phyloP scores from a whole-genome alignment of 2,113 vertebrate species.

The Diphyllodes magnificus region DNA sequence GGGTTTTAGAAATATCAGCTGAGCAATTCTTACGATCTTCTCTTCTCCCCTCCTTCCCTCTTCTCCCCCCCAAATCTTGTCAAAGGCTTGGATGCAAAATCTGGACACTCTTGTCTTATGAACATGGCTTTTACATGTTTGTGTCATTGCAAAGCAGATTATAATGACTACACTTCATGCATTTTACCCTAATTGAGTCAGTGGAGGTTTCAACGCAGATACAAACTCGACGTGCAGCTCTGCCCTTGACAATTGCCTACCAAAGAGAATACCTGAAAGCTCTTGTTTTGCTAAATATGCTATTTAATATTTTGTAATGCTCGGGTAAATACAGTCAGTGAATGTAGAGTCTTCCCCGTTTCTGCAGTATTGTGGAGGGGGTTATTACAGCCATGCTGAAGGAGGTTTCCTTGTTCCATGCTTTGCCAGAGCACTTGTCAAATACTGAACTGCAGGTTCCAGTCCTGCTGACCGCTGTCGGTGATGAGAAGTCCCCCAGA shows the following conservation, averaged over 20 bases:
- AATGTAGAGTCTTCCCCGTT: rapidly evolving
- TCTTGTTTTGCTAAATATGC: slow-evolving; percentile 17
- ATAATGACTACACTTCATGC: slow-evolving; percentile 33
- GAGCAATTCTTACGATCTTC: background rate
- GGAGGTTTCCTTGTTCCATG: background rate
- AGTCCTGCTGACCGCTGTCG: background rate
- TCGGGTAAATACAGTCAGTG: background rate
- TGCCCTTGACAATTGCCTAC: slow-evolving; percentile 1
- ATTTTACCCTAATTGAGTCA: slow-evolving; percentile 52
- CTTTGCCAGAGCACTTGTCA: background rate
- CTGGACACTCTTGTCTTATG: background rate
- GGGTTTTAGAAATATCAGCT: background rate
- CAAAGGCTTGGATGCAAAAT: background rate
- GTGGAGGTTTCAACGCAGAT: slow-evolving; percentile 26
- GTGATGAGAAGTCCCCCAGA: background rate
- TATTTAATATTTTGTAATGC: slow-evolving; percentile 4
- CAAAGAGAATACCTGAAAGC: slow-evolving; percentile 15
- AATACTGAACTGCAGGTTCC: background rate
- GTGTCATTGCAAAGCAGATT: slow-evolving; percentile 19
- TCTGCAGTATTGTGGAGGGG: background rate
- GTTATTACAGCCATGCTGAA: background rate
- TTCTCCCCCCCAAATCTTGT: background rate
- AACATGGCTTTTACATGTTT: background rate
- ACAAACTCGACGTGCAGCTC: background rate
- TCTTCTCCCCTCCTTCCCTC: background rate